Conservation (phyloP, 1,140 invertebrate species). For the Archegozetes longisetosus region DNA sequence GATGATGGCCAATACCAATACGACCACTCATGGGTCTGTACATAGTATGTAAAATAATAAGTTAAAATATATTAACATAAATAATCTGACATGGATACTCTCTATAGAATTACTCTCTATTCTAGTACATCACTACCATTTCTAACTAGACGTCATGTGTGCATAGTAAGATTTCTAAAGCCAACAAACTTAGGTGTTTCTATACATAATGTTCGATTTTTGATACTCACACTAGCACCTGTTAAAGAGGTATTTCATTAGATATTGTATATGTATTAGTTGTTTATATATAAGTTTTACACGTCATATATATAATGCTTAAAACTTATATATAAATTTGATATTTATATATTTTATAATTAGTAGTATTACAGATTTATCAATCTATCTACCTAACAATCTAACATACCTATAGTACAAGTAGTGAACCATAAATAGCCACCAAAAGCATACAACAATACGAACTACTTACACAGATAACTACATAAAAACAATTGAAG, state of each 20-base stretch:
- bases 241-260: background rate
- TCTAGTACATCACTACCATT: background rate
- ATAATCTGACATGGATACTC: background rate
- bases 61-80: background rate
- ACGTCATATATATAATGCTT: background rate
- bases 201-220: background rate
- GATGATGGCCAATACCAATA: slow-evolving; percentile 4
- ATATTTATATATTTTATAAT: background rate
- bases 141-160: background rate
- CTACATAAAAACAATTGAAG: too few relatives aligned
- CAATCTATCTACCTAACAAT: background rate
- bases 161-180: background rate
- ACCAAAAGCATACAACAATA: too few relatives aligned
- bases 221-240: slow-evolving; percentile 5
- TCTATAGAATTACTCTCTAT: background rate
- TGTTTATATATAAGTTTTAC: background rate
- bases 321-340: background rate
- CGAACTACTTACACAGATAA: too few relatives aligned
- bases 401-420: background rate
- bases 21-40: slow-evolving; percentile 7
- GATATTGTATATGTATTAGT: background rate
- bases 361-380: background rate
- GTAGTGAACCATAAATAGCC: too few relatives aligned
- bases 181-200: slow-evolving; percentile 11
- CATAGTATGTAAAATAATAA: slow-evolving; percentile 1